These are phyloP conservation scores for Crioceris asparagi DNA, from an alignment of 2,888 invertebrate genomes.

Conservation along the genomic window DNA sequence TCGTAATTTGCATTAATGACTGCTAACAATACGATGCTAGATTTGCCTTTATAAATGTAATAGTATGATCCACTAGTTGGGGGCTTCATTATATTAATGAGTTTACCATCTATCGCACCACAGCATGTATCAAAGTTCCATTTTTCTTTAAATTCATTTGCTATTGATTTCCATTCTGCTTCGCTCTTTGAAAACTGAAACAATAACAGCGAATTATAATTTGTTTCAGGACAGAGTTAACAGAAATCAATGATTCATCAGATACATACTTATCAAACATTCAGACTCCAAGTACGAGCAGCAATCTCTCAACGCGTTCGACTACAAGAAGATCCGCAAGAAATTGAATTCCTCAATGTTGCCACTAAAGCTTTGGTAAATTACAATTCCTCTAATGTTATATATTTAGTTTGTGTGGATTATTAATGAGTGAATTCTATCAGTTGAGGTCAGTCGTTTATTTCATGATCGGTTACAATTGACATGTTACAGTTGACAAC, in stretches of 20 bases:
- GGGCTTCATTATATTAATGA: constrained; percentile 19
- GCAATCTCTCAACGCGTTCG: not conserved
- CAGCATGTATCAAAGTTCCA: constrained; percentile 21
- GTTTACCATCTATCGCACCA: constrained; percentile 23
- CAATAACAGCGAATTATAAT: not conserved
- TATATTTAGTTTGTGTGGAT: too few relatives aligned
- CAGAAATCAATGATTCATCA: constrained; percentile 1
- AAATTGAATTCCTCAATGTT: not conserved
- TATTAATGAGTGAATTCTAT: too few relatives aligned
- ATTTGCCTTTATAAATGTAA: constrained; percentile 23
- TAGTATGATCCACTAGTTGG: constrained; percentile 20
- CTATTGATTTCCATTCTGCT: constrained; percentile 7
- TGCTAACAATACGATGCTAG: constrained; percentile 19
- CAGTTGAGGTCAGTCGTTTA: too few relatives aligned
- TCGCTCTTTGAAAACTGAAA: constrained; percentile 3
- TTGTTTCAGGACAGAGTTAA: not conserved
- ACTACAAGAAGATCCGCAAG: not conserved
- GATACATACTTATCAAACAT: not conserved
- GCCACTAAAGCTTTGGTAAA: not conserved
- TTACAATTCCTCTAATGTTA: not conserved
- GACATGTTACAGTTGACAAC: too few relatives aligned
- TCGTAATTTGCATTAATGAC: constrained; percentile 18
- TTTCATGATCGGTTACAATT: too few relatives aligned
- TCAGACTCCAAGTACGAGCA: not conserved
- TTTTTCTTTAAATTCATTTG: constrained; percentile 16